A percentile compares a stretch with the other conserved stretches of the same genome.
Evolutionary conservation across 2,113 vertebrate genomes (phyloP).

Genomic region (Catharus bicknelli): DNA sequence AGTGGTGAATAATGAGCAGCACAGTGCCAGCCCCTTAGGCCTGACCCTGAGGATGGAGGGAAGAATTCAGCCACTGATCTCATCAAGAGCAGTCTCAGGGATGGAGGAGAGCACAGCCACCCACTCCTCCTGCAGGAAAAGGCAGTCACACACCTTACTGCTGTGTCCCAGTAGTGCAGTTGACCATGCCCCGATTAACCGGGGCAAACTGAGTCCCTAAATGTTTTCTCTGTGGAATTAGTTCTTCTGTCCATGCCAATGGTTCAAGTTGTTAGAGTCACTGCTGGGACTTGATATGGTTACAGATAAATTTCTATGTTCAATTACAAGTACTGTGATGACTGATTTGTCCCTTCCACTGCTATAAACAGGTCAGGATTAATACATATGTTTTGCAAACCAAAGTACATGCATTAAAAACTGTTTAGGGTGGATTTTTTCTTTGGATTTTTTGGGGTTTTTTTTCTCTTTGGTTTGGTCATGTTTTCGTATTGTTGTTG

Average conservation of each 20-base stretch:
- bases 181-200: background rate
- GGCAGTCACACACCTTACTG: background rate
- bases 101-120: background rate
- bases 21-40: background rate
- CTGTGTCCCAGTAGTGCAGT: background rate
- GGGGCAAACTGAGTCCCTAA: background rate
- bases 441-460: background rate
- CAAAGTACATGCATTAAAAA: background rate
- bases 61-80: background rate
- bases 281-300: background rate
- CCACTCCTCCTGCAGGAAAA: background rate
- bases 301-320: background rate
- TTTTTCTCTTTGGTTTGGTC: background rate
- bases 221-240: background rate
- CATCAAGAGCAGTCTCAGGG: background rate
- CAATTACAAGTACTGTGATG: background rate
- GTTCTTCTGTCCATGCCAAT: background rate
- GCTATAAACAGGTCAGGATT: background rate
- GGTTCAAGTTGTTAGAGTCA: background rate
- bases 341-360: background rate
- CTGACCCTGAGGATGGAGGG: background rate
- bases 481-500: background rate
- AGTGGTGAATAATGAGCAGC: slow-evolving; percentile 11
- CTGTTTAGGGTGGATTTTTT: background rate
- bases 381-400: background rate